Conservation (phyloP, 2,888 invertebrate genomes). For the Oasisia sp. region DNA sequence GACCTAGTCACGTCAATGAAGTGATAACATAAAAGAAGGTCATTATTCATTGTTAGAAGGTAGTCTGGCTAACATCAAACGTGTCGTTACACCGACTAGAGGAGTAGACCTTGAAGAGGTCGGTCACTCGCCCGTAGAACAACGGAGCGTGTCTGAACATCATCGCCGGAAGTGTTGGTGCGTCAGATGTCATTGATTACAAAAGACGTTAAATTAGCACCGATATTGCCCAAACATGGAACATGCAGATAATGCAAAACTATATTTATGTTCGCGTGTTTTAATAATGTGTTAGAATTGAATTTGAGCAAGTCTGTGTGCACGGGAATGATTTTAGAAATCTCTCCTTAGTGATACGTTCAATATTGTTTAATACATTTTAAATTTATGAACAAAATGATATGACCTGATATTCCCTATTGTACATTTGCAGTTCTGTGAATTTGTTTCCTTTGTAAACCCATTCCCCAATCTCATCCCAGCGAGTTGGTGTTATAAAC, state of each 20-base stretch:
- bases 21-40: constrained; percentile 10
- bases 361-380: not conserved
- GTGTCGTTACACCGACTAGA: not conserved
- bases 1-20: not conserved
- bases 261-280: not conserved
- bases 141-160: not conserved
- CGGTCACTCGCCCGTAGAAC: not conserved
- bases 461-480: not conserved
- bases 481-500: not conserved
- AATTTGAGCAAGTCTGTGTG: not conserved
- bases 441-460: not conserved
- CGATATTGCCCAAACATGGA: not conserved
- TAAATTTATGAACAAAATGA: not conserved
- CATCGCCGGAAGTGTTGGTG: not conserved
- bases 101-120: not conserved
- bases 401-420: not conserved
- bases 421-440: not conserved
- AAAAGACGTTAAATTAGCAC: not conserved
- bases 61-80: constrained; percentile 10
- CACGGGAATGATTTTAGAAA: not conserved
- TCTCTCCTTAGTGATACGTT: not conserved
- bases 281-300: not conserved
- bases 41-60: not conserved
- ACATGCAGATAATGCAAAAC: not conserved
- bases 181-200: not conserved